Base-by-base conservation (phyloP, 2,888 invertebrate species). In the Heliconius cydno region DNA sequence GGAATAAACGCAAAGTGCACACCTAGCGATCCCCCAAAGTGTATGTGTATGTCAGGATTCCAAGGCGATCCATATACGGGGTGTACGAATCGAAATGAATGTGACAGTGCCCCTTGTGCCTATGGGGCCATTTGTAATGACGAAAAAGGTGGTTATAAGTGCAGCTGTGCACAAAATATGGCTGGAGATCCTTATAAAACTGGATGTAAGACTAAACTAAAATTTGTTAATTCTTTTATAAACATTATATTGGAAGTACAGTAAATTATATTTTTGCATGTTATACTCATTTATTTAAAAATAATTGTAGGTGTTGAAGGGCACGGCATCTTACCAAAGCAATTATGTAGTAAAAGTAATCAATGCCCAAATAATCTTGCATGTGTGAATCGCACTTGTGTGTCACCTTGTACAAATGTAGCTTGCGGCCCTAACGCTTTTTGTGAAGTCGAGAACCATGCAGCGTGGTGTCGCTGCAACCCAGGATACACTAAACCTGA, bases 1-100 rank as follows among this genome's bases (percentile, higher is more conserved):
- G 98, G 98, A 57, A 97, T 98, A 74, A 98, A 98, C 88, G 97
- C 98, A 6, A 97, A 97, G 92, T 98, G 98, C 89, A 98, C 98
- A 1, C 98, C 98, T 0, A 97, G 97, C 81, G 98, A 98, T 92
- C 98, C 98, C 13, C 98, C 98, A 1, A 97, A 96, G 86, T 98
- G 98, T 89, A 97, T 97, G 96, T 98, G 98, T 90, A 96, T 97
- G 91, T 96, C 97, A 30, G 98, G 98, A 22, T 98, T 96, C 88
- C 97, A 97, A 91, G 98, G 98, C 19, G 97, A 98, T 92, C 97
- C 98, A 0, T 95, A 98, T 67, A 96, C 96, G 84, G 98, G 98
- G 57, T 98, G 98, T 88, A 96, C 96, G 2, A 98, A 98, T 88
- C 97, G 98, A 82, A 97, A 98, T 88, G 98, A 98, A 92, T 98